Percentiles rank a stretch among this genome's conserved stretches.
Conservation (phyloP, 2,888 invertebrate genomes). For the Polietes domitor region DNA sequence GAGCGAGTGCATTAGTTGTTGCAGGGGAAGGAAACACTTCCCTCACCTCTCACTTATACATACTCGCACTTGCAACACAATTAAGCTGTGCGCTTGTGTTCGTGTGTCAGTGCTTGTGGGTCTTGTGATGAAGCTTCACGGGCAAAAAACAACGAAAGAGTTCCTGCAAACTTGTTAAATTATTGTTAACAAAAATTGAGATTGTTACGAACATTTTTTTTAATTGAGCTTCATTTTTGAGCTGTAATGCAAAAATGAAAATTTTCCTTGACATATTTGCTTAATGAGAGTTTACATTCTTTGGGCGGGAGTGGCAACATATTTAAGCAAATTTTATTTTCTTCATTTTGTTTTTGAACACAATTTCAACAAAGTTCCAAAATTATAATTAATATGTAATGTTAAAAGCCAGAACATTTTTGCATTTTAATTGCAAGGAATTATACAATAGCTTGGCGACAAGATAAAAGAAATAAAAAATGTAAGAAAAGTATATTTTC, state of each 20-base stretch:
- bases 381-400: too few relatives aligned
- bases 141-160: not conserved
- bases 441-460: too few relatives aligned
- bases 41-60: too few relatives aligned
- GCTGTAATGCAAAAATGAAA: too few relatives aligned
- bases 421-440: too few relatives aligned
- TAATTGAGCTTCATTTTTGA: not conserved
- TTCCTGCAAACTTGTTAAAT: not conserved
- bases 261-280: not conserved
- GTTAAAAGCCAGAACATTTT: too few relatives aligned
- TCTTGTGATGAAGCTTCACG: not conserved
- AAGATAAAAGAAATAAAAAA: too few relatives aligned
- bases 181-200: not conserved
- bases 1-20: not conserved
- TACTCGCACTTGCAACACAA: not conserved
- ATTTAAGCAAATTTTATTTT: too few relatives aligned
- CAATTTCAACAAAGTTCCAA: too few relatives aligned
- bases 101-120: not conserved
- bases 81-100: not conserved
- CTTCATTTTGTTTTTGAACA: too few relatives aligned
- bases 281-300: not conserved
- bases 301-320: too few relatives aligned
- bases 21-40: not conserved
- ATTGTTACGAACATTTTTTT: not conserved
- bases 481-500: too few relatives aligned